A percentile compares a stretch with the other conserved stretches of the same genome.
Evolutionary conservation across 2,888 invertebrate genomes (phyloP).

Genomic region (Yponomeuta plumbellus): DNA sequence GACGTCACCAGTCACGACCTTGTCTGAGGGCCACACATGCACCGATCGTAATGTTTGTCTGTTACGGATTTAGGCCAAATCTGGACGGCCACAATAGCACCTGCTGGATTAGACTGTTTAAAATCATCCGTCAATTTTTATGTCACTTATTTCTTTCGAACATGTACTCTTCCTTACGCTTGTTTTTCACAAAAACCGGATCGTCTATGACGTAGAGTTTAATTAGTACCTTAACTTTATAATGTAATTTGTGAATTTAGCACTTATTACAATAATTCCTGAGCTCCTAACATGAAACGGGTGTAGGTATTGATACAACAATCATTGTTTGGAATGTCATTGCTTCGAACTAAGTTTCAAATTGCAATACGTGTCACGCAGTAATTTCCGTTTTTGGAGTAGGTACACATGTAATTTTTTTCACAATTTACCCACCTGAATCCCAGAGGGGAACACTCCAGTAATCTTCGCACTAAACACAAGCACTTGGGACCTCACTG

Average conservation of each 20-base stretch:
- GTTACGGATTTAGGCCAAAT: conserved; percentile 1
- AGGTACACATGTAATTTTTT: not conserved
- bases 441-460: not conserved
- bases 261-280: not conserved
- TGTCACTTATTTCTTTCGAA: not conserved
- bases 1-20: conserved; percentile 61
- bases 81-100: not conserved
- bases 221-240: not conserved
- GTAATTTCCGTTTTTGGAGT: too few relatives aligned
- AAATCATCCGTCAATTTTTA: conserved; percentile 9
- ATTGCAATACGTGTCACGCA: not conserved
- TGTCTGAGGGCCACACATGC: conserved; percentile 47
- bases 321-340: not conserved
- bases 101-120: not conserved
- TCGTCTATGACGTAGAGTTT: not conserved
- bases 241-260: not conserved
- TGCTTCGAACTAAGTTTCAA: not conserved
- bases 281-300: not conserved
- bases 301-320: not conserved
- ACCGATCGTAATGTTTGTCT: conserved; percentile 43
- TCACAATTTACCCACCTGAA: not conserved
- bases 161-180: not conserved
- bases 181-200: not conserved
- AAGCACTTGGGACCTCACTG: conserved; percentile 24
- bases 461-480: not conserved